A percentile compares a stretch with the other conserved stretches of the same genome.
phyloP scores from a whole-genome alignment of 2,797 vertebrate species.

The Acanthis flammea region DNA sequence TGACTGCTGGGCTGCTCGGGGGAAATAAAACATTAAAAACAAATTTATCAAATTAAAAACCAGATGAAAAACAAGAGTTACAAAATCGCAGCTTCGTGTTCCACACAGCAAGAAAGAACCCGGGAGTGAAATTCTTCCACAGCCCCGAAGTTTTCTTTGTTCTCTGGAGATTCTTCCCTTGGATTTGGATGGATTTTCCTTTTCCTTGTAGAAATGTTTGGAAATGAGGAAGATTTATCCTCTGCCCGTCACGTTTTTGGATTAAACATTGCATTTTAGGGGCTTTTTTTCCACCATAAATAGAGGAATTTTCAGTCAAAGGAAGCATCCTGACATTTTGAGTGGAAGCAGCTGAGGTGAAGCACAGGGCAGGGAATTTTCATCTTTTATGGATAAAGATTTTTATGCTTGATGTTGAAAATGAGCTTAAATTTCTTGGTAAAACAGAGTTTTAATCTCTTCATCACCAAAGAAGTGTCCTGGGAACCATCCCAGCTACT shows the following conservation, averaged over 20 bases:
- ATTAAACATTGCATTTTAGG: background rate
- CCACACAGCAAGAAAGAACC: background rate
- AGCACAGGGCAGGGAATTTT: background rate
- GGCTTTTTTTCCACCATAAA: background rate
- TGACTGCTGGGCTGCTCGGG: background rate
- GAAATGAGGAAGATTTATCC: slow-evolving; percentile 5
- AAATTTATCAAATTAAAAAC: background rate
- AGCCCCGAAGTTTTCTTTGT: background rate
- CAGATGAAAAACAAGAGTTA: background rate
- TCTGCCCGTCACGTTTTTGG: background rate
- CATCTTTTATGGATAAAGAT: background rate
- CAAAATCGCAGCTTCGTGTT: background rate
- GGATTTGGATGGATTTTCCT: background rate
- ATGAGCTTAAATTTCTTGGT: background rate
- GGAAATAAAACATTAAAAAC: background rate
- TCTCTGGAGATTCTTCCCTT: background rate
- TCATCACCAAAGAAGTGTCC: background rate
- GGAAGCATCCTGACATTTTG: background rate
- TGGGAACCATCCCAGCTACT: background rate
- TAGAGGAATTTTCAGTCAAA: background rate
- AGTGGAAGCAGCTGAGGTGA: background rate
- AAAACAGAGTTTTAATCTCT: background rate
- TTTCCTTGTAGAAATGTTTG: slow-evolving; percentile 36
- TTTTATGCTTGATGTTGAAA: background rate
- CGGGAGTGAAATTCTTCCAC: background rate